A percentile compares a stretch with the other conserved stretches of the same genome.
These are phyloP conservation scores for Labroides dimidiatus DNA, from an alignment of 2,797 vertebrate species.

Conservation along the genomic window DNA sequence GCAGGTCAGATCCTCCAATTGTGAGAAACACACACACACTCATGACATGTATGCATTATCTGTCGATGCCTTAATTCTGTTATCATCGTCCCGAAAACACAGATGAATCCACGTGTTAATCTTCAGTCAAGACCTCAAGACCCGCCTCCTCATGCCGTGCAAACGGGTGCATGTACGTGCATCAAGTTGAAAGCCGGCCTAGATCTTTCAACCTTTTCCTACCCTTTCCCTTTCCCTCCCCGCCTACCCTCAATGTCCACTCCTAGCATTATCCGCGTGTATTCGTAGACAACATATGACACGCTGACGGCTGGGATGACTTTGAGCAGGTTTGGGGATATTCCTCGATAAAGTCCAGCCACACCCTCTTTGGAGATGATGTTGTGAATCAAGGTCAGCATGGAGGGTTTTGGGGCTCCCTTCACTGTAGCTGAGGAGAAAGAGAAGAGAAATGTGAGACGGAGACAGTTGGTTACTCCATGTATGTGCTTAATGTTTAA, in stretches of 20 bases:
- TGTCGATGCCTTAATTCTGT: not conserved
- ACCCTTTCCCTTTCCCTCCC: constrained; percentile 46
- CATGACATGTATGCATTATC: not conserved
- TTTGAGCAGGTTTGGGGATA: constrained; percentile 98
- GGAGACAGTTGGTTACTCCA: not conserved
- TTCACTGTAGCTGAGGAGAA: constrained; percentile 85
- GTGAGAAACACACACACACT: constrained; percentile 3
- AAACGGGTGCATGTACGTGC: constrained; percentile 29
- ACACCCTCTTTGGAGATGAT: constrained; percentile 93
- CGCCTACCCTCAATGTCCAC: constrained; percentile 76
- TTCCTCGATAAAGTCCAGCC: constrained; percentile 93
- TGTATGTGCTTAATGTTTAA: too few species aligned
- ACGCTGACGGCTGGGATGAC: constrained; percentile 97
- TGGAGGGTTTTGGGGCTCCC: constrained; percentile 88
- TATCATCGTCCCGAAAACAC: not conserved
- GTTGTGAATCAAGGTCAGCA: constrained; percentile 88
- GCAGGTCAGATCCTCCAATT: constrained; percentile 24
- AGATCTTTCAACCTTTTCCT: constrained; percentile 22
- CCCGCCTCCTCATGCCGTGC: constrained; percentile 47
- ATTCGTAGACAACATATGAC: constrained; percentile 97
- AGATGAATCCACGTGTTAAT: constrained; percentile 4
- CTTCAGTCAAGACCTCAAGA: constrained; percentile 8
- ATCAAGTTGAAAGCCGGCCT: constrained; percentile 23
- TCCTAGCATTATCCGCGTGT: constrained; percentile 92
- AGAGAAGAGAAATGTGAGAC: constrained; percentile 1